These are phyloP conservation scores for Zaprionus kolodkinae DNA, from an alignment of 1,140 invertebrate genomes.

Conservation along the genomic window DNA sequence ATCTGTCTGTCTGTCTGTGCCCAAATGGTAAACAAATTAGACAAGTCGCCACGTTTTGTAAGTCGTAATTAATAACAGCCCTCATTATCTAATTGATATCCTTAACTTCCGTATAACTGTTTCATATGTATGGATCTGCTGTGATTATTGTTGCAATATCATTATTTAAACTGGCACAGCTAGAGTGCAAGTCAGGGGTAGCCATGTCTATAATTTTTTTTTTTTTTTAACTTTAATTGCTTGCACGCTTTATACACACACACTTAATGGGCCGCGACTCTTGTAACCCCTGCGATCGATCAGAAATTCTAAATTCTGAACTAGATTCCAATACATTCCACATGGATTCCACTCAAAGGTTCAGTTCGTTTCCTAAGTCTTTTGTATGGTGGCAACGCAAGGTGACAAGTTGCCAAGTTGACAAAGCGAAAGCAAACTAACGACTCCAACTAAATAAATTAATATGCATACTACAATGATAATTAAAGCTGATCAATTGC, in stretches of 20 bases:
- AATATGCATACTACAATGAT: constrained; percentile 36
- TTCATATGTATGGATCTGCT: constrained; percentile 7
- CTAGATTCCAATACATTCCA: constrained; percentile 26
- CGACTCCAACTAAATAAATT: constrained; percentile 6
- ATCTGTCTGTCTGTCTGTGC: background rate
- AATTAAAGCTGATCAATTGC: constrained; percentile 72
- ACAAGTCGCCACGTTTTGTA: background rate
- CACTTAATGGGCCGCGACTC: constrained; percentile 26
- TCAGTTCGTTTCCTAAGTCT: constrained; percentile 48
- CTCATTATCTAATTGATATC: constrained; percentile 1
- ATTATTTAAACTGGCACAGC: constrained; percentile 13
- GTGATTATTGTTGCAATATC: constrained; percentile 3
- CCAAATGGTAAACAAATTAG: constrained; percentile 3
- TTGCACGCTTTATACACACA: constrained; percentile 29
- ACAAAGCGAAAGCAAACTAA: constrained; percentile 15
- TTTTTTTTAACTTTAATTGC: constrained; percentile 17
- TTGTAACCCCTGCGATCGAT: constrained; percentile 3
- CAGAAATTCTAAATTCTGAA: constrained; percentile 29
- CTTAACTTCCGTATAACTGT: constrained; percentile 1
- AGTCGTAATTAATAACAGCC: constrained; percentile 13
- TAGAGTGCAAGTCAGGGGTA: background rate
- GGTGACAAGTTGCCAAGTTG: background rate
- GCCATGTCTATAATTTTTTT: constrained; percentile 22
- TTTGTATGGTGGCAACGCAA: constrained; percentile 17
- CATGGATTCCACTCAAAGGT: constrained; percentile 28